Evolutionary conservation across 2,888 invertebrate genomes (phyloP), one percentile per base, ranked within the genome.

Genomic region (Heliconius ethilla): DNA sequence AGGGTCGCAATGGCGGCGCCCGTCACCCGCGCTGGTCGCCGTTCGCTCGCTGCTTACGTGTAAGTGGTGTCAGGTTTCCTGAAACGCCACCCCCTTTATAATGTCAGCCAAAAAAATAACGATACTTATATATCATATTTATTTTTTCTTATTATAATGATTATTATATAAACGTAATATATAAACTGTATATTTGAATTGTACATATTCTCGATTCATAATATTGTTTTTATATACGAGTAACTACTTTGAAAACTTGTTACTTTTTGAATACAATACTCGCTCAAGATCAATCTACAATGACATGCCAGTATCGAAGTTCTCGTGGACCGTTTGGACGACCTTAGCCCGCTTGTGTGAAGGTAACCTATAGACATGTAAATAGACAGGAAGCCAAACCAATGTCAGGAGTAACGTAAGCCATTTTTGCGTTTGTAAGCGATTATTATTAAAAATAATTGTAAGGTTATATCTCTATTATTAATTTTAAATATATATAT

Each of bases 321-420:
- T 82, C 82, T 82, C 80, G 81, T 80, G 79, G 80, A 75, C 78
- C 72, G 75, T 85, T 87, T 86, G 85, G 83, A 82, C 86, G 92
- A 89, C 93, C 93, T 93, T 92, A 92, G 92, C 92, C 92, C 88
- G 92, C 84, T 92, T 91, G 88, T 89, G 87, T 87, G 93, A 92
- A 93, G 93, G 93, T 86, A 90, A 89, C 86, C 88, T 87, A 92
- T 91, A 92, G 90, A 88, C 87, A 92, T 91, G 92, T 88, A 87
- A 91, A 93, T 92, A 92, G 89, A 89, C 92, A 93, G 92, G 93
- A 93, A 93, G 90, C 89, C 84, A 83, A 86, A 83, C 88, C 92
- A 92, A 92, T 93, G 92, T 88, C 92, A 92, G 89, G 87, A 91
- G 83, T 82, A 80, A 81, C 82, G 59, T 25, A 83, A 79, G 83